These are phyloP conservation scores for Coracopsis vasa DNA, from an alignment of 2,113 vertebrate species.

Conservation along the genomic window DNA sequence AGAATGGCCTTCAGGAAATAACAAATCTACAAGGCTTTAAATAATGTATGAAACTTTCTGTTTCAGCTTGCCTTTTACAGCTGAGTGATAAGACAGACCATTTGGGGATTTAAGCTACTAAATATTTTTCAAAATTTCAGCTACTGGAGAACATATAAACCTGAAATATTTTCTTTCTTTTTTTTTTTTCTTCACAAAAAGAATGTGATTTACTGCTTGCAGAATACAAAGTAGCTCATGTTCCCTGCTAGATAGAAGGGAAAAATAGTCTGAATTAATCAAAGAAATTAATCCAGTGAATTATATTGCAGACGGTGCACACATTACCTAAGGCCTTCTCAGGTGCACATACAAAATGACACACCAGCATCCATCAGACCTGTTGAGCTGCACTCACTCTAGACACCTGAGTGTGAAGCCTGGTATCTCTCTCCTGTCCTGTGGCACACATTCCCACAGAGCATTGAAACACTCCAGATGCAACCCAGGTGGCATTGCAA, in stretches of 20 bases:
- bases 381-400: neutral
- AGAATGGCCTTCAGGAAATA: slow-evolving; percentile 27
- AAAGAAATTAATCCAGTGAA: neutral
- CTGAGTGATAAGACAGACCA: neutral
- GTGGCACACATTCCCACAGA: accelerated
- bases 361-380: neutral
- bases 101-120: neutral
- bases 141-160: neutral
- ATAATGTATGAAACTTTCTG: slow-evolving; percentile 21
- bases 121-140: neutral
- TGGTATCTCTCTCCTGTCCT: accelerated
- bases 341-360: neutral
- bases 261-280: neutral
- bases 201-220: neutral
- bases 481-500: accelerated
- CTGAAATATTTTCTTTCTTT: neutral
- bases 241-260: neutral
- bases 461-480: accelerated
- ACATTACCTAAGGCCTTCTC: neutral
- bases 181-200: neutral
- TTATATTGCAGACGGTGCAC: neutral
- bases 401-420: neutral
- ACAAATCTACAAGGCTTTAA: slow-evolving; percentile 22
- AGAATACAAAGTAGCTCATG: neutral
- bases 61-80: slow-evolving; percentile 10